Base-by-base conservation (phyloP, 2,888 invertebrate species). In the Smittia aterrima region DNA sequence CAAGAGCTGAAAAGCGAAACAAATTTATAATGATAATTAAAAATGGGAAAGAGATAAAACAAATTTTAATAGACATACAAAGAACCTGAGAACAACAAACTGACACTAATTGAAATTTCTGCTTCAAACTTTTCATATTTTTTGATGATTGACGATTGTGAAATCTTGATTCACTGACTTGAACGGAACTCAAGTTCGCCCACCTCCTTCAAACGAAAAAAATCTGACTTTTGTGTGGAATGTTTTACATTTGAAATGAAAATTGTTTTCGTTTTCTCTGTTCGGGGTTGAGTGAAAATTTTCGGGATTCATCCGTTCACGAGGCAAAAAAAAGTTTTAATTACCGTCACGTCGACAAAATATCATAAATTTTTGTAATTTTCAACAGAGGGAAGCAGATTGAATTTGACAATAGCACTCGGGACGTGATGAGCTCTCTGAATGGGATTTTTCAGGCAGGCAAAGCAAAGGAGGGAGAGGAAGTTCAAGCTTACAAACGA, bases 351-450 rank as follows among this genome's bases (percentile, higher is more conserved):
- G 72, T 72, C 38, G 54, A 13, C 38, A 16, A 72, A 72, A 72
- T 72, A 72, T 72, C 72, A 72, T 72, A 72, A 72, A 40, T 72
- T 72, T 58, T 40, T 72, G 58, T 70, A 70, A 70, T 70, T 70
- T 70, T 70, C 53, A 58, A 18, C 27, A 38, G 38, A 40, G 27
- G 1, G 40, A 22, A 72, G 72, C 72, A 72, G 72, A 72, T 62
- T 72, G 72, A 72, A 72, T 72, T 62, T 72, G 72, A 72, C 72
- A 72, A 72, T 72, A 24, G 72, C 38, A 40, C 20, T 62, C 20
- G 72, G 62, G 13, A 72, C 72, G 72, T 72, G 72, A 72, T 72
- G n/a, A 47, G 58, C 58, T 27, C 27, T 6, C n/a, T 18, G 64
- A 64, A 58, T 58, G 58, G 18, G 27, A 64, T 58, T 22, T 47